Evolutionary conservation across 2,113 vertebrate species (phyloP).

Genomic region (Polypterus senegalus): DNA sequence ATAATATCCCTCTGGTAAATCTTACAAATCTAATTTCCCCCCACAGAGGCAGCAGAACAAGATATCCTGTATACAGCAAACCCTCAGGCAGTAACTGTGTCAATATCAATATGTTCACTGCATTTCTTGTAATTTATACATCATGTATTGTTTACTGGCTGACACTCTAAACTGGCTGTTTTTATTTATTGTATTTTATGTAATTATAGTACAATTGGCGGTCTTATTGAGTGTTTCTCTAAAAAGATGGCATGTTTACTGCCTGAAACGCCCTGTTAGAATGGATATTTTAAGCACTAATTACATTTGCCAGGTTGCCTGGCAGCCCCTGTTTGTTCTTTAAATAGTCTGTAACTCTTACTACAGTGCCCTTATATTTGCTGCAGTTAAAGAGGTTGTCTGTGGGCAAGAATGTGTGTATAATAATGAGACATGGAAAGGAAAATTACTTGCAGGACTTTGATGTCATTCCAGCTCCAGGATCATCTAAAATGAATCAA

Average conservation of each 20-base stretch:
- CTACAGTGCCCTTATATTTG: neutral
- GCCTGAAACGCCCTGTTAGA: neutral
- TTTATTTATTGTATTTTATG: neutral
- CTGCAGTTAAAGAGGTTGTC: neutral
- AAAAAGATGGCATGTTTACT: slow-evolving; percentile 6
- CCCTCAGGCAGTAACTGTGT: neutral
- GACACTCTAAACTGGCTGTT: too few relatives aligned
- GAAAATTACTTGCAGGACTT: too few relatives aligned
- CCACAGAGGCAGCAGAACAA: too few relatives aligned
- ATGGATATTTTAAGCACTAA: slow-evolving; percentile 2
- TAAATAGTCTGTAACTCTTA: slow-evolving; percentile 2
- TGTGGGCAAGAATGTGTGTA: neutral
- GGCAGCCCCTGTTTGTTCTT: neutral
- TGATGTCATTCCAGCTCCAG: too few relatives aligned
- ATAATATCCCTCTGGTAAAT: too few relatives aligned
- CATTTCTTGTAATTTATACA: neutral
- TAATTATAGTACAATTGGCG: slow-evolving; percentile 1
- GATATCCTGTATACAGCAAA: neutral
- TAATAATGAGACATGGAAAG: too few relatives aligned
- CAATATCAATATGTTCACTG: neutral
- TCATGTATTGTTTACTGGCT: too few relatives aligned
- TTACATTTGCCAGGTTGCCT: slow-evolving; percentile 5
- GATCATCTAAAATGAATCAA: too few relatives aligned
- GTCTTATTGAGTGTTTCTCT: neutral
- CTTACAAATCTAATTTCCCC: too few relatives aligned